Base-by-base conservation (phyloP, 2,888 invertebrate genomes). In the Spatulosminthurus flaviceps region DNA sequence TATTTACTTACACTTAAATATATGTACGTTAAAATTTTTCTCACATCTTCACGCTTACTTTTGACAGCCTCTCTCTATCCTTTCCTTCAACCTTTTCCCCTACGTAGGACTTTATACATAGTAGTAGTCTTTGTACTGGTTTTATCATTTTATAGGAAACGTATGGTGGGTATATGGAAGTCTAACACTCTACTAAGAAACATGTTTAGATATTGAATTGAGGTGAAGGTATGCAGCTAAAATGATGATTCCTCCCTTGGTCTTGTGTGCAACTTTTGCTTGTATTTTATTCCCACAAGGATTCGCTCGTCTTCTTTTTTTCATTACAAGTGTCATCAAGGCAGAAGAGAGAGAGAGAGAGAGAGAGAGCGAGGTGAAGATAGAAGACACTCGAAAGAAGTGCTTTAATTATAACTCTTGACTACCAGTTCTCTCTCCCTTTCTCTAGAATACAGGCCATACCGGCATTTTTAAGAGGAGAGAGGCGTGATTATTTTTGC, bases 401-500 rank as follows among this genome's bases (percentile, higher is more conserved):
- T 60, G 24, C 61, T 80, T 80, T 78, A 77, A 78, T 80, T 75
- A 78, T 78, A 78, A 61, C 43, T 70, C 70, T 66, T 51, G 24
- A 29, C 64, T 51, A 19, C 51, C 16, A 71, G 73, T 78, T 64
- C 70, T 78, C 72, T 42, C 41, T 22, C 34, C 41, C 64, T 71
- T 61, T 24, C 28, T 19, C 9, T 5, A 19, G 5, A 29, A 28
- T 19, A 16, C 16, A 13, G 60, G 16, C 21, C n/a, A 60, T 60
- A 60, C 60, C 60, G 60, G 60, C 60, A 60, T 60, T 60, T 60
- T 60, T 60, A 19, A 19, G 19, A 11, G 21, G 28, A 28, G 19
- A 64, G 69, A 77, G 72, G 76, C 81, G 78, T 81, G 81, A 81
- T 81, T 81, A 81, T 81, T 81, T 81, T 78, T 79, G 66, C 81